phyloP scores from a whole-genome alignment of 1,140 invertebrate genomes.

The Centruroides vittatus region DNA sequence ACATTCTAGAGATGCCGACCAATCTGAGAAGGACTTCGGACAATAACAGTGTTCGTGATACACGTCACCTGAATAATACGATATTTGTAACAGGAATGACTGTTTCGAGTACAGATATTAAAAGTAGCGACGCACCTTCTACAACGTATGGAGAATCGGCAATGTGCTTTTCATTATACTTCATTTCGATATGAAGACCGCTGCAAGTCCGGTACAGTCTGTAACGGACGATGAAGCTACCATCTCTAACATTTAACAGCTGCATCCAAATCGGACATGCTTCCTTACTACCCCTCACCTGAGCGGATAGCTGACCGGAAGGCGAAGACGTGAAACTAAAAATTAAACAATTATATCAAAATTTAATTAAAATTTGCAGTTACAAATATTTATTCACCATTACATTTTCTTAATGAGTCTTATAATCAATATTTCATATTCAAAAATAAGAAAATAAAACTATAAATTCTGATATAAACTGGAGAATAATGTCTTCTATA shows the following conservation, averaged over 20 bases:
- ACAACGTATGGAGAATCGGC: slow-evolving; percentile 48
- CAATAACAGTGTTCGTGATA: slow-evolving; percentile 76
- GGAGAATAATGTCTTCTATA: too few relatives aligned
- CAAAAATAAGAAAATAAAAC: too few relatives aligned
- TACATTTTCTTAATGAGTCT: too few relatives aligned
- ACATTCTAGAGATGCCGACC: slow-evolving; percentile 34
- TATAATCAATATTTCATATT: too few relatives aligned
- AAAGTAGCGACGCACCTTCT: slow-evolving; percentile 35
- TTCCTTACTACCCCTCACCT: slow-evolving; percentile 1
- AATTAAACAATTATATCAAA: not conserved
- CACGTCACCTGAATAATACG: slow-evolving; percentile 30
- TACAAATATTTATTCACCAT: too few relatives aligned
- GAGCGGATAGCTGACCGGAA: not conserved
- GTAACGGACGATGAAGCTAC: slow-evolving; percentile 69
- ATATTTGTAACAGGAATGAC: slow-evolving; percentile 3
- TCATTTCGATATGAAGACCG: slow-evolving; percentile 51
- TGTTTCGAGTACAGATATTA: too few relatives aligned
- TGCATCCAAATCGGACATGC: slow-evolving; percentile 55
- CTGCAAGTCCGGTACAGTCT: slow-evolving; percentile 58
- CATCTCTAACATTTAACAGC: slow-evolving; percentile 66
- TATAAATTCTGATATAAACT: too few relatives aligned
- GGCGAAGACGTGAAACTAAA: slow-evolving; percentile 6
- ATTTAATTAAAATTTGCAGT: too few relatives aligned
- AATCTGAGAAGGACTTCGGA: slow-evolving; percentile 47
- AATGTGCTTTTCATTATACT: slow-evolving; percentile 49